A percentile compares a stretch with the other conserved stretches of the same genome.
These are phyloP conservation scores for Acomys russatus DNA, from an alignment of 2,797 vertebrate genomes.

Conservation along the genomic window DNA sequence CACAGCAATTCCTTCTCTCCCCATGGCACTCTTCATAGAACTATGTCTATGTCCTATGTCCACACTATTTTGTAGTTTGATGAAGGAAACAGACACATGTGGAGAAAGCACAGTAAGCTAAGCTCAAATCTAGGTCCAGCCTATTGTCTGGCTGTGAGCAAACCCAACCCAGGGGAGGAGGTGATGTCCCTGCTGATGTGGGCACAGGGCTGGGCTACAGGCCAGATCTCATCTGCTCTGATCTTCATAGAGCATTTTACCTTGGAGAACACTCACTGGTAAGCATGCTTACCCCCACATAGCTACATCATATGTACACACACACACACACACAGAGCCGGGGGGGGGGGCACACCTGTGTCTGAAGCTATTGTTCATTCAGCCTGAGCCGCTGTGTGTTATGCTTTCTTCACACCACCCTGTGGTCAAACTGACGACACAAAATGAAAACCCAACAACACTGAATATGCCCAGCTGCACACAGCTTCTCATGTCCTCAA, in stretches of 20 bases:
- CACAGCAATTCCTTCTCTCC: neutral
- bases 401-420: constrained; percentile 5
- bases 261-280: neutral
- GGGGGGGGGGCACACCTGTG: too few species aligned
- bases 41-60: neutral
- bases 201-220: neutral
- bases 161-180: neutral
- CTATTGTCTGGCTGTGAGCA: neutral
- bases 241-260: neutral
- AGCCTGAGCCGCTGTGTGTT: neutral
- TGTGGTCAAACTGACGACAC: neutral
- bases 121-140: too few species aligned
- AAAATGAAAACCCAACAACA: neutral
- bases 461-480: neutral
- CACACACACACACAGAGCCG: neutral
- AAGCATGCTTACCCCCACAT: neutral
- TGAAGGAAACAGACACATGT: neutral
- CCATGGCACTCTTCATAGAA: neutral
- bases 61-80: neutral
- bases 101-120: neutral
- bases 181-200: neutral
- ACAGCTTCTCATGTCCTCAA: neutral
- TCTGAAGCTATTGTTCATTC: neutral
- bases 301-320: neutral
- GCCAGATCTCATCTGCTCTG: neutral